phyloP scores from a whole-genome alignment of 35 echinoderm and acorn worm species.

The Lytechinus pictus region DNA sequence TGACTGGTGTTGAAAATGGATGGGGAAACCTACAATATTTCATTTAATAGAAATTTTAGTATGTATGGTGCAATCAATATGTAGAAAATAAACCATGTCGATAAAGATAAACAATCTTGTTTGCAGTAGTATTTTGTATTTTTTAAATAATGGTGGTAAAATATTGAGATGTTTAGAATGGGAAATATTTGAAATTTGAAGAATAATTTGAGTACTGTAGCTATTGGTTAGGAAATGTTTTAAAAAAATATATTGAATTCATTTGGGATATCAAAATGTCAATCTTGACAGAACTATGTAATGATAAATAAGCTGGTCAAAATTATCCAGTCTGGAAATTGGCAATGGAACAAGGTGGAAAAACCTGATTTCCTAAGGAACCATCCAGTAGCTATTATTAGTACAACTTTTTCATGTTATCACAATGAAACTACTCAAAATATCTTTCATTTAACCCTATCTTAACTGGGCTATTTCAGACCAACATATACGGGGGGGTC shows the following conservation, averaged over 20 bases:
- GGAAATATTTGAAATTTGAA: no score
- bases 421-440: neutral
- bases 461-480: no score
- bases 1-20: no score
- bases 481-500: no score
- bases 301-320: neutral
- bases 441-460: neutral
- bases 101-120: neutral
- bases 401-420: neutral
- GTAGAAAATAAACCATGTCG: neutral
- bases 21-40: no score
- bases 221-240: neutral
- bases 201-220: no score
- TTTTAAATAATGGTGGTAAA: no score
- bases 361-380: neutral
- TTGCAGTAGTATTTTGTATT: neutral
- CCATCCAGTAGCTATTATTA: neutral
- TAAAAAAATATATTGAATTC: neutral
- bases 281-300: neutral
- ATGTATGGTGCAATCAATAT: constrained; percentile 4
- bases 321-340: neutral
- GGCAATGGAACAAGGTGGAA: neutral
- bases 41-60: neutral
- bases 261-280: neutral
- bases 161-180: no score